A percentile compares a stretch with the other conserved stretches of the same genome.
phyloP scores from a whole-genome alignment of 2,888 invertebrate species.

The Theretra japonica region DNA sequence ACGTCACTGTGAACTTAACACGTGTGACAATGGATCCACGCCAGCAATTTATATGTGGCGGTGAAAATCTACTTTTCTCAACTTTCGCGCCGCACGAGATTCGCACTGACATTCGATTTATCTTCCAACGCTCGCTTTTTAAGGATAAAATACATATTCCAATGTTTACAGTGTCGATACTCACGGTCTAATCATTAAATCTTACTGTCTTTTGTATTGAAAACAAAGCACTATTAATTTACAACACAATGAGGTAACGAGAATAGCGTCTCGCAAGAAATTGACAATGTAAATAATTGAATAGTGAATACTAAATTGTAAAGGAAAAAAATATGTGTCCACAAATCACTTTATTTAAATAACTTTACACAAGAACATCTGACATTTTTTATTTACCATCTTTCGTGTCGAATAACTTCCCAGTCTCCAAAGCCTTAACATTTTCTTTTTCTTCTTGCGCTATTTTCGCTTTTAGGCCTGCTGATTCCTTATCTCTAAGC shows the following conservation, averaged over 20 bases:
- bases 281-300: neutral
- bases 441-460: conserved; percentile 63
- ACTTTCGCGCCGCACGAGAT: conserved; percentile 50
- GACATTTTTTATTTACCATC: conserved; percentile 1
- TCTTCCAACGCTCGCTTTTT: conserved; percentile 13
- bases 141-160: neutral
- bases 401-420: conserved; percentile 59
- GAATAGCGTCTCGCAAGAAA: neutral
- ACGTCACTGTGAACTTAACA: conserved; percentile 38
- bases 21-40: conserved; percentile 39
- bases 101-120: conserved; percentile 23
- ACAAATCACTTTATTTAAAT: neutral
- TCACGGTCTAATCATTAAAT: neutral
- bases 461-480: conserved; percentile 59
- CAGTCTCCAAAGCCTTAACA: conserved; percentile 62
- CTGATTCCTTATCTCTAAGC: conserved; percentile 62
- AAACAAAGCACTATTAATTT: conserved; percentile 5
- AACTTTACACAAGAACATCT: neutral
- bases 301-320: neutral
- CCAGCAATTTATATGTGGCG: conserved; percentile 43
- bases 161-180: neutral
- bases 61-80: conserved; percentile 51
- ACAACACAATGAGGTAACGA: neutral
- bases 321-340: neutral
- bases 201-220: conserved; percentile 2